These are phyloP conservation scores for Camponotus floridanus DNA, from an alignment of 1,140 invertebrate species.

Conservation along the genomic window DNA sequence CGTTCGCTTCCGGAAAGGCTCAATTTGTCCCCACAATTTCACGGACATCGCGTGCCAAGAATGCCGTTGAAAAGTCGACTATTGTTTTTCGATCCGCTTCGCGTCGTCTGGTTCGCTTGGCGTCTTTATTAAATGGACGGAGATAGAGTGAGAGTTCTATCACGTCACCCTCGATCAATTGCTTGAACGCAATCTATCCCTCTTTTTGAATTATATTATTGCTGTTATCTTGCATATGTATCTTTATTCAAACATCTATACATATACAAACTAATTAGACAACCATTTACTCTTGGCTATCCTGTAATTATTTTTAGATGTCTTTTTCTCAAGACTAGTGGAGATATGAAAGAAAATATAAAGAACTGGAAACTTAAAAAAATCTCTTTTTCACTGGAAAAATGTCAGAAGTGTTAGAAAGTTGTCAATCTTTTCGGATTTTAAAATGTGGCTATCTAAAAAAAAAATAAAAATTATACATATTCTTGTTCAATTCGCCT, in stretches of 20 bases:
- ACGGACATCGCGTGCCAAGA: conserved; percentile 73
- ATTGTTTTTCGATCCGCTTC: conserved; percentile 69
- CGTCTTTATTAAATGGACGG: conserved; percentile 67
- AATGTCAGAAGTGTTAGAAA: neutral
- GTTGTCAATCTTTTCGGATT: neutral
- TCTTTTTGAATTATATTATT: conserved; percentile 8
- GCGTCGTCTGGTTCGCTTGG: conserved; percentile 8
- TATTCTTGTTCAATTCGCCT: neutral
- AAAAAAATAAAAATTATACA: neutral
- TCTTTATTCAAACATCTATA: neutral
- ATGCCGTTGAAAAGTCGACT: conserved; percentile 61
- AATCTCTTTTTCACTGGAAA: neutral
- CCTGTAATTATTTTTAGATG: neutral
- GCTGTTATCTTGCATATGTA: neutral
- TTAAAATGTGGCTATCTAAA: neutral
- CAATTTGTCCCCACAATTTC: conserved; percentile 75
- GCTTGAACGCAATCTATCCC: conserved; percentile 32
- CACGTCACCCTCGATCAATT: conserved; percentile 16
- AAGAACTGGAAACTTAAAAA: neutral
- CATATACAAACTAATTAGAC: neutral
- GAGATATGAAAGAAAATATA: neutral
- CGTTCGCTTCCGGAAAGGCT: conserved; percentile 62
- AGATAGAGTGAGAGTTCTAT: neutral
- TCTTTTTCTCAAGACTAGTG: neutral
- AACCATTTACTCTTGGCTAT: neutral